Evolutionary conservation across 2,888 invertebrate species (phyloP).

Genomic region (Dryocosmus kuriphilus): DNA sequence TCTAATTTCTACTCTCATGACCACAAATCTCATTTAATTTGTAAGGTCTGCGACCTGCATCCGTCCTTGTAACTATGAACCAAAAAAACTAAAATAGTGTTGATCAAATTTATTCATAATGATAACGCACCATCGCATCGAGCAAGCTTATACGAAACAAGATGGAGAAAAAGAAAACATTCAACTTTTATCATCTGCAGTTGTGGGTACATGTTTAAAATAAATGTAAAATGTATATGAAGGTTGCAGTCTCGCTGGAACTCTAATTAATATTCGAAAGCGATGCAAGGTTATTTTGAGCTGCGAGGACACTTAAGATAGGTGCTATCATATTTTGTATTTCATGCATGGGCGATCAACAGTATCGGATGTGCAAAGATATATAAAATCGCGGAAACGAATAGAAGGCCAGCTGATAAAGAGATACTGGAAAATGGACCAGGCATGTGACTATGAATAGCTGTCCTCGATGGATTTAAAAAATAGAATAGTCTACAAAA

Average conservation of each 20-base stretch:
- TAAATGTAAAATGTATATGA: conserved; percentile 49
- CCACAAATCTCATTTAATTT: background rate
- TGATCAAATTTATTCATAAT: conserved; percentile 20
- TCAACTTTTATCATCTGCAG: background rate
- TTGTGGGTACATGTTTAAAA: conserved; percentile 16
- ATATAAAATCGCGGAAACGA: conserved; percentile 20
- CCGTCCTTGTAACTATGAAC: conserved; percentile 2
- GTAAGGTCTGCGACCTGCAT: background rate
- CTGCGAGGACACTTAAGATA: conserved; percentile 36
- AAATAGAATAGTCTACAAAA: background rate
- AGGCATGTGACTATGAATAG: background rate
- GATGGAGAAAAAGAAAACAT: conserved; percentile 12
- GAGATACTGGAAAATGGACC: conserved; percentile 19
- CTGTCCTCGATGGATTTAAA: conserved; percentile 6
- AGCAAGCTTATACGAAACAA: conserved; percentile 14
- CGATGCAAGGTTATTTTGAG: conserved; percentile 57
- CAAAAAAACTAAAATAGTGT: conserved; percentile 12
- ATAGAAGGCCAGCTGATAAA: conserved; percentile 28
- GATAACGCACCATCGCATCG: background rate
- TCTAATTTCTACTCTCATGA: background rate
- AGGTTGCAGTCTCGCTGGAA: conserved; percentile 53
- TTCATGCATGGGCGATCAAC: conserved; percentile 24
- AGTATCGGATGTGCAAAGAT: conserved; percentile 32
- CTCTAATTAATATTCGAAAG: conserved; percentile 65
- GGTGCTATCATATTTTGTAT: conserved; percentile 8